A percentile compares a stretch with the other conserved stretches of the same genome.
These are phyloP conservation scores for Copidosoma aretas DNA, from an alignment of 2,888 invertebrate genomes.

Conservation along the genomic window DNA sequence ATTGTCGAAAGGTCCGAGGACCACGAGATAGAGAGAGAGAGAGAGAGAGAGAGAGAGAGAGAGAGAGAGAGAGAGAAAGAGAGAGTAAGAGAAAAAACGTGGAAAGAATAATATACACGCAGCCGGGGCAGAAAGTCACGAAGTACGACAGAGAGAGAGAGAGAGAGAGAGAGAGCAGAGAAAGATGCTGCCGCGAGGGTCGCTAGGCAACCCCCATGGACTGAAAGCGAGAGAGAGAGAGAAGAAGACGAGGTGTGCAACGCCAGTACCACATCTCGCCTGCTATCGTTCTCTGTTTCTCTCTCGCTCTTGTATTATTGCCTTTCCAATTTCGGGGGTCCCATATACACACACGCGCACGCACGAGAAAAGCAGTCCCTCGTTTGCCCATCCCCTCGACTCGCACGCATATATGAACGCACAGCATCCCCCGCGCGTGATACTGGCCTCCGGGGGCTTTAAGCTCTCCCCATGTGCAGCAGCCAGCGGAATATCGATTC, in stretches of 20 bases:
- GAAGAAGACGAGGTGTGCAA: background rate
- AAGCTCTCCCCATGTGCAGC: conserved; percentile 7
- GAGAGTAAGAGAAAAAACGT: conserved; percentile 25
- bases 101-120: conserved; percentile 29
- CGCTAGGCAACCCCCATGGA: conserved; percentile 57
- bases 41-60: conserved; percentile 21
- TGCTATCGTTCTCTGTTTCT: conserved; percentile 4
- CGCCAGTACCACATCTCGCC: background rate
- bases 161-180: too few species aligned
- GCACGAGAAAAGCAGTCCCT: background rate
- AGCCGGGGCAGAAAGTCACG: background rate
- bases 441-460: conserved; percentile 1
- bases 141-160: too few species aligned
- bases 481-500: conserved; percentile 34
- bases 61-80: conserved; percentile 2
- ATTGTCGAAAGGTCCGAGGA: background rate
- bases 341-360: conserved; percentile 10
- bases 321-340: conserved; percentile 57
- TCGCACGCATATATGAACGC: too few species aligned
- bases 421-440: too few species aligned
- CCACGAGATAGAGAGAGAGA: background rate
- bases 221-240: conserved; percentile 37
- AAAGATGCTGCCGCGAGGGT: conserved; percentile 37
- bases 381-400: too few species aligned
- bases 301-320: conserved; percentile 48